Conservation (phyloP, 2,888 invertebrate species). For the Limnephilus marmoratus region DNA sequence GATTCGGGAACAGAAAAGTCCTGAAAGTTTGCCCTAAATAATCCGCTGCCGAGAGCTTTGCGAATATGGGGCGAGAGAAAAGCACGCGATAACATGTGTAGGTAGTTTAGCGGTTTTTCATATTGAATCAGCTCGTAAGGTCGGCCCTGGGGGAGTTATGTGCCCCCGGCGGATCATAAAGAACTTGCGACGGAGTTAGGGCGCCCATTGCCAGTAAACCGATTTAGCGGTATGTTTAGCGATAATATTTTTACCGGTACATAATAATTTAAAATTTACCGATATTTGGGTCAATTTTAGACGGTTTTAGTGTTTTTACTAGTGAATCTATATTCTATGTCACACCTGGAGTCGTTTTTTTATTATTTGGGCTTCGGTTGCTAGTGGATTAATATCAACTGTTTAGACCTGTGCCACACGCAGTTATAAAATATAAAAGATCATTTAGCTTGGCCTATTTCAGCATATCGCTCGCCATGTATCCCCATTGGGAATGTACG, state of each 20-base stretch:
- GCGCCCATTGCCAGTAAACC: not conserved
- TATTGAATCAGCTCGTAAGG: conserved; percentile 29
- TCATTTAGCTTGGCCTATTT: no score
- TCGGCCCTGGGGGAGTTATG: not conserved
- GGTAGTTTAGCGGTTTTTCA: conserved; percentile 29
- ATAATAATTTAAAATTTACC: not conserved
- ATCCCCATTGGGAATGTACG: no score
- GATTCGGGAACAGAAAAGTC: not conserved
- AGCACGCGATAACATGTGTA: conserved; percentile 23
- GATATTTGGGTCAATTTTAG: not conserved
- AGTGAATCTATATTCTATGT: no score
- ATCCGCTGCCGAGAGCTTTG: not conserved
- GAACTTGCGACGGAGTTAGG: not conserved
- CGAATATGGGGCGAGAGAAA: not conserved
- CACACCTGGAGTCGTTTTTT: no score
- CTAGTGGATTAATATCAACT: no score
- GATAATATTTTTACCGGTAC: not conserved
- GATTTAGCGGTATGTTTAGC: not conserved
- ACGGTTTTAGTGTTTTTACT: not conserved
- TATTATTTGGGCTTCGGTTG: no score
- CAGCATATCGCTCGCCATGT: no score
- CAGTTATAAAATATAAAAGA: no score
- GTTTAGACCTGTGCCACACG: no score
- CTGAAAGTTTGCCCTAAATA: not conserved
- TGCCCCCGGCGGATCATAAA: not conserved